Base-by-base conservation (phyloP, 53 echinoderm and acorn worm species). In the Paracentrotus lividus region DNA sequence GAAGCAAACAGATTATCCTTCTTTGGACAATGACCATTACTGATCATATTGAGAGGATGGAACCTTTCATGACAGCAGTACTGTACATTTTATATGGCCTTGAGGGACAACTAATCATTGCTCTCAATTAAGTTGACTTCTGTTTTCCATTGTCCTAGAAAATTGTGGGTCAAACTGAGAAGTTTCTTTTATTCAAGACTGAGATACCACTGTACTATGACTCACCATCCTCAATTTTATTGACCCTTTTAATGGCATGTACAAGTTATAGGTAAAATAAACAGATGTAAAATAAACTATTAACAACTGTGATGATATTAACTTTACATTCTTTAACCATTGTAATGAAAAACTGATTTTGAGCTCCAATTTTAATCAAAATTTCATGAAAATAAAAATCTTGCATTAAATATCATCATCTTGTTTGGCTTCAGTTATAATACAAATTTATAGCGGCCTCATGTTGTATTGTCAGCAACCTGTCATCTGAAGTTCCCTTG, bases 1-100 rank as follows among this genome's bases (percentile, higher is more conserved):
- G 31, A 31, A 29, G 12, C 6, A 29, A 64, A 29, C 9, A 64
- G 29, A 2, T 1, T 10, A 10, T 29, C 2, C 26, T 6, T 64
- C 6, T 29, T 12, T 29, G 64, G 64, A 64, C 0, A 64, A 8
- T 64, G 64, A 64, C 64, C 31, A 8, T 64, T 31, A 31, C 64
- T n/a, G n/a, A 64, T 27, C 64, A 64, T 18, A 6, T 6, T 9
- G 27, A 29, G 29, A 64, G 31, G 64, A 29, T 64, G 47, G 81
- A 47, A n/a, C 86, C 36, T 56, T 56, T 14, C 23, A 49, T 86
- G 86, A 86, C 86, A 86, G 86, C 36, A 55, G 86, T 56, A 29
- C 15, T 54, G 54, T 54, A 8, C 47, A 55, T 6, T 34, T 55
- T 34, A 86, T 38, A 33, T 33, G 56, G 56, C 34, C 32, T 86